Evolutionary conservation across 2,113 vertebrate species (phyloP).

Genomic region (Hemiscyllium ocellatum): DNA sequence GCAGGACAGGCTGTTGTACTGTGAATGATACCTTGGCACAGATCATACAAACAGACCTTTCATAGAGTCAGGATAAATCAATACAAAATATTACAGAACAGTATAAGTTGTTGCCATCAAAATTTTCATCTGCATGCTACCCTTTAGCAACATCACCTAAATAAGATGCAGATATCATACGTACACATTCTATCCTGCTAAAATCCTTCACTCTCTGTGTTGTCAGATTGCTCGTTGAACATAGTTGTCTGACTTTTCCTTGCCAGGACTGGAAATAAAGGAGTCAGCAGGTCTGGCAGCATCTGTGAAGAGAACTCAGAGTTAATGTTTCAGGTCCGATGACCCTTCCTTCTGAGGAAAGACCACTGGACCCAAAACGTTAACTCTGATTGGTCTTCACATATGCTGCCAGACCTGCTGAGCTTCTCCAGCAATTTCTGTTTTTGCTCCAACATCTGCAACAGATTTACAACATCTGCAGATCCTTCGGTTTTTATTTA

Average conservation of each 20-base stretch:
- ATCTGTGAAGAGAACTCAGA: too few species aligned
- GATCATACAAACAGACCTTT: background rate
- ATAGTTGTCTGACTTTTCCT: too few species aligned
- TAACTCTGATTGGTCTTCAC: too few species aligned
- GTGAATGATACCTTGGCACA: background rate
- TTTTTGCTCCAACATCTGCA: too few species aligned
- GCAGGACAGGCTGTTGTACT: background rate
- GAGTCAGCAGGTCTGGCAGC: background rate
- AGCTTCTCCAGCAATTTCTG: too few species aligned
- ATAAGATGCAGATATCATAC: background rate
- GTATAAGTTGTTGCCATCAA: background rate
- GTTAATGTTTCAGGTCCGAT: too few species aligned
- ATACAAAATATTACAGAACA: background rate
- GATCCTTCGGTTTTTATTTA: too few species aligned
- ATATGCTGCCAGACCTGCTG: too few species aligned
- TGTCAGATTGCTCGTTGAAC: background rate
- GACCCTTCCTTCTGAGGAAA: too few species aligned
- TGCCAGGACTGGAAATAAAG: background rate
- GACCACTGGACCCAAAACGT: too few species aligned
- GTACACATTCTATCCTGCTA: background rate
- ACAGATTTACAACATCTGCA: too few species aligned
- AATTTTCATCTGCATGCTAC: background rate
- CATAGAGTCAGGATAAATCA: background rate
- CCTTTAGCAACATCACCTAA: background rate
- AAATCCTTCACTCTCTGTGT: background rate